Percentiles rank a stretch among this genome's conserved stretches.
Conservation (phyloP, 2,888 invertebrate species). For the Epistrophella euchroma region DNA sequence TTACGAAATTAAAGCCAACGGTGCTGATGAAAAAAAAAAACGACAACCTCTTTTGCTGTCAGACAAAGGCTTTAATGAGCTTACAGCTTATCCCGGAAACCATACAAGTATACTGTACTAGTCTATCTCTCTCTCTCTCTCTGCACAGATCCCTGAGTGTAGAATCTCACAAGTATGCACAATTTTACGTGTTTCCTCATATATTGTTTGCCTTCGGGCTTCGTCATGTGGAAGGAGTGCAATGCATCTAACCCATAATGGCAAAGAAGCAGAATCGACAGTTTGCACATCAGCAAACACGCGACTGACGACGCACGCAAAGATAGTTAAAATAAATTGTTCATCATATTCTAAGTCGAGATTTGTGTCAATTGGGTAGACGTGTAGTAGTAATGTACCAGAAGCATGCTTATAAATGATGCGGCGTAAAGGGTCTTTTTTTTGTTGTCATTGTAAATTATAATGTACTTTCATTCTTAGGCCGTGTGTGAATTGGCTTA, state of each 20-base stretch:
- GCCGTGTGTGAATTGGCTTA: too few relatives aligned
- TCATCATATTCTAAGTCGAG: conserved; percentile 25
- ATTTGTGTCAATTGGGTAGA: conserved; percentile 64
- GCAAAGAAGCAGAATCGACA: conserved; percentile 30
- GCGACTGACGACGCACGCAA: conserved; percentile 23
- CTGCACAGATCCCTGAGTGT: conserved; percentile 44
- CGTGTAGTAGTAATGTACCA: conserved; percentile 44
- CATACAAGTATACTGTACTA: conserved; percentile 52
- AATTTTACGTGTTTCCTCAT: conserved; percentile 60
- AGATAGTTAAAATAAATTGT: conserved; percentile 44
- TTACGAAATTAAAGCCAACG: conserved; percentile 34
- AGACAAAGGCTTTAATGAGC: conserved; percentile 60
- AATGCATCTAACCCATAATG: conserved; percentile 36
- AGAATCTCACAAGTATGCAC: conserved; percentile 69
- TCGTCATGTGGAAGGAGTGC: not conserved
- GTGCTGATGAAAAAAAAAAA: not conserved
- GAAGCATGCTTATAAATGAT: conserved; percentile 37
- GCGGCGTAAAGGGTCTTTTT: conserved; percentile 13
- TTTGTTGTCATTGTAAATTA: not conserved
- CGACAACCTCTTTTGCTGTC: conserved; percentile 23
- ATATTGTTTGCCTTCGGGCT: not conserved
- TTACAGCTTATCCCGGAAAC: conserved; percentile 73
- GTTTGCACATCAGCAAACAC: conserved; percentile 41
- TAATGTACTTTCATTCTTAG: too few relatives aligned
- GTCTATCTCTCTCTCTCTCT: not conserved